Evolutionary conservation across 1,140 invertebrate genomes (phyloP), one percentile per base, ranked within the genome.

Genomic region (Cheumatopsyche charites): DNA sequence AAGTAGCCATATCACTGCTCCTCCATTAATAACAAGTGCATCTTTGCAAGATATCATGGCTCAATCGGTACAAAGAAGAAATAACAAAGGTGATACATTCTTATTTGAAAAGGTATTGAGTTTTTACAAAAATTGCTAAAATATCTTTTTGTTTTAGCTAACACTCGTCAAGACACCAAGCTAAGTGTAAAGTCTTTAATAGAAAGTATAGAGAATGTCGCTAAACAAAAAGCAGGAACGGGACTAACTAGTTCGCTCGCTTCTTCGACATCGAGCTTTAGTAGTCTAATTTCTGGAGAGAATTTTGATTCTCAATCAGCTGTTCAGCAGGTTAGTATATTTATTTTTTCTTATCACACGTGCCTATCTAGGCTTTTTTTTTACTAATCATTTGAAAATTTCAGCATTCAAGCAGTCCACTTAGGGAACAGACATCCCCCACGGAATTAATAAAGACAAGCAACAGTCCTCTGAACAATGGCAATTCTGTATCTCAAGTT

Each of bases 171-270:
- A 80, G 92, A 93, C 77, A 92, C 91, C 23, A 87, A 92, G 41
- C 84, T 94, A 3, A 94, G 93, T 0, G 94, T 97, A 0, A 95
- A 95, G 80, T 93, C 90, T 55, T 82, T 97, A 3, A 95, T 97
- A 67, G 92, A 95, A 77, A 93, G 92, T 73, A 95, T 97, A 52
- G 94, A 97, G 80, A 94, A 93, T 80, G 90, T 89, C 9, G 91
- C 90, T n/a, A 94, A 94, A 80, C 91, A 93, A 76, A 91, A 91
- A 81, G 92, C 93, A 83, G 86, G 89, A 73, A 45, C 47, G 1
- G 87, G 89, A 0, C 79, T 81, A 12, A 62, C 65, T 5, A 65
- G 65, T 19, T 75, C 74, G 2, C 71, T 74, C 7, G 70, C 75
- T 9, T 76, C 72, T 41, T 84, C 86, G 21, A 84, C 84, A 9